Conservation (phyloP, 2,888 invertebrate species). For the Acronicta leporina region DNA sequence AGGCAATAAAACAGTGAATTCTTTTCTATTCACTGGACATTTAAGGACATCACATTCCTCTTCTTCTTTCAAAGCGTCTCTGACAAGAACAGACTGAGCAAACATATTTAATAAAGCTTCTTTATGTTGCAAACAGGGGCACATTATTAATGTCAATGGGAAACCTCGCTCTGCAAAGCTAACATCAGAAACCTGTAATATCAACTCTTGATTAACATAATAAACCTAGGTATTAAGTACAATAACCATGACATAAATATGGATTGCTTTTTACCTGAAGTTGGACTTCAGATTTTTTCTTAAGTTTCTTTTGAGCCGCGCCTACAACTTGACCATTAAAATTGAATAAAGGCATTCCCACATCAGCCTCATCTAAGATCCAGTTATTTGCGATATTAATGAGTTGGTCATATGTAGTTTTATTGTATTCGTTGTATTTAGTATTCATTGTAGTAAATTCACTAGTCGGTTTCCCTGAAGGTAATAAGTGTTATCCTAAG, state of each 20-base stretch:
- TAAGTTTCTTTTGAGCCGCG: slow-evolving; percentile 73
- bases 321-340: slow-evolving; percentile 77
- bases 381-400: slow-evolving; percentile 81
- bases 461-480: slow-evolving; percentile 71
- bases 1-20: slow-evolving; percentile 77
- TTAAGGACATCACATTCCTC: slow-evolving; percentile 70
- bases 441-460: slow-evolving; percentile 74
- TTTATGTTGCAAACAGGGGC: slow-evolving; percentile 75
- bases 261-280: slow-evolving; percentile 61
- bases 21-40: slow-evolving; percentile 67
- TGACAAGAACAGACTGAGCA: slow-evolving; percentile 58
- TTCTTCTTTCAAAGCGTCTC: slow-evolving; percentile 69
- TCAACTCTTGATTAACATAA: not conserved
- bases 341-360: slow-evolving; percentile 72
- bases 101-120: slow-evolving; percentile 74
- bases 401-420: slow-evolving; percentile 75
- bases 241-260: too few relatives aligned
- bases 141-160: slow-evolving; percentile 76
- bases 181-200: slow-evolving; percentile 70
- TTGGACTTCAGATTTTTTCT: slow-evolving; percentile 79
- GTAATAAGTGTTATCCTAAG: not conserved
- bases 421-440: slow-evolving; percentile 79
- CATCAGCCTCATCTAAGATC: slow-evolving; percentile 74
- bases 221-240: too few relatives aligned
- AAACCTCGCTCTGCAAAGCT: slow-evolving; percentile 75